Base-by-base conservation (phyloP, 2,888 invertebrate species). In the Sialis lutaria region DNA sequence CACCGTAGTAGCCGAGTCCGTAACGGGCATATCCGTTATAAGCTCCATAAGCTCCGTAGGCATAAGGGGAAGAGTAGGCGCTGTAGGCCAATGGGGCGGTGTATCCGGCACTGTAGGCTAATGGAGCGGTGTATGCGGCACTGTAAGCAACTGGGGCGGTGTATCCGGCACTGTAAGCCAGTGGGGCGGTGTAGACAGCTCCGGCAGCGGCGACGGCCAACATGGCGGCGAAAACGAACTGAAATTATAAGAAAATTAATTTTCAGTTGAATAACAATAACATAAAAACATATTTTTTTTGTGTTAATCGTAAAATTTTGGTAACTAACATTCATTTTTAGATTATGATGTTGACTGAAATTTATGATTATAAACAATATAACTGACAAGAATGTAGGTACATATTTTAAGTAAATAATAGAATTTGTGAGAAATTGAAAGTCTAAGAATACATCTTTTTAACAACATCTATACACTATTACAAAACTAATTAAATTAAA, bases 181-280 rank as follows among this genome's bases (percentile, higher is more conserved):
- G 8, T 13, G 37, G 37, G 30, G 50, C 46, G 39, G 49, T 48
- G 34, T 42, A 42, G 13, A 47, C 45, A 12, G 50, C 48, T 13
- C 48, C 49, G 22, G 48, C n/a, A 33, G 45, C 45, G 35, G 51
- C 50, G 30, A 50, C 42, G 40, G 50, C 51, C 37, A 45, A 34
- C 13, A 51, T 7, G 34, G 49, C 50, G 10, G 44, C 46, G 35
- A 51, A 33, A 37, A 51, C 49, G 33, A 51, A 33, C 50, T 51
- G 39, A 33, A 45, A 44, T n/a, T 5, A 42, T 31, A 44, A 32
- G 41, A 42, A 30, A 42, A 42, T 40, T 6, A 40, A n/a, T 12
- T 8, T 32, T n/a, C 5, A n/a, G 6, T n/a, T 10, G 1, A 13
- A 22, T 31, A 42, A 42, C 5, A 42, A 42, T 31, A 5, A 42